Percentiles rank a stretch among this genome's conserved stretches.
These are phyloP conservation scores for Rhopalosiphum maidis DNA, from an alignment of 1,140 invertebrate species.

Conservation along the genomic window DNA sequence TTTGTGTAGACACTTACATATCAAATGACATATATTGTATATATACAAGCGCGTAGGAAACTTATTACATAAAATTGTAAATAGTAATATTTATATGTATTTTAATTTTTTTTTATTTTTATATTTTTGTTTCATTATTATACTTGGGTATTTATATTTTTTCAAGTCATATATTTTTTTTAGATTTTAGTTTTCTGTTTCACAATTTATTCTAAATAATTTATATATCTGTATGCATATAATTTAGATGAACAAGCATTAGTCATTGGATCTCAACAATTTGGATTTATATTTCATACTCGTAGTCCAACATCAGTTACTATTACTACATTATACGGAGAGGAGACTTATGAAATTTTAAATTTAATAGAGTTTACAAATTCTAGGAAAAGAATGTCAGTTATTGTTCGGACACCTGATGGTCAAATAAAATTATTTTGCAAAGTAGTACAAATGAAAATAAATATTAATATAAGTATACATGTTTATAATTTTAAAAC, in stretches of 20 bases:
- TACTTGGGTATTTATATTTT: neutral
- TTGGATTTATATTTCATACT: conserved; percentile 90
- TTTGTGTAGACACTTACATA: too few species aligned
- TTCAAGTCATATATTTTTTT: neutral
- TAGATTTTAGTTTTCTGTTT: neutral
- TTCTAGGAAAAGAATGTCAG: conserved; percentile 48
- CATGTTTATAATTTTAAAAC: neutral
- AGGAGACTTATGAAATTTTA: conserved; percentile 85
- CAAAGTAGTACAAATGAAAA: neutral
- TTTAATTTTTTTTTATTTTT: too few species aligned
- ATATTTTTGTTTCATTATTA: too few species aligned
- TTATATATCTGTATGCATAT: conserved; percentile 57
- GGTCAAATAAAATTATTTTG: conserved; percentile 39
- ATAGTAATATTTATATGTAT: too few species aligned
- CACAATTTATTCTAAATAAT: neutral
- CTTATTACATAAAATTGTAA: too few species aligned
- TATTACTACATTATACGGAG: conserved; percentile 74
- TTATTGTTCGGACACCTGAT: conserved; percentile 39
- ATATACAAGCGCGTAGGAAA: too few species aligned
- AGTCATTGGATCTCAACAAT: conserved; percentile 85
- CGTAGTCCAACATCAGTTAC: conserved; percentile 84
- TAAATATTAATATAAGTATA: neutral
- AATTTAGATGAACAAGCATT: conserved; percentile 84
- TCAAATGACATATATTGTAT: too few species aligned
- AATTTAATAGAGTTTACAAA: conserved; percentile 71